Evolutionary conservation across 2,797 vertebrate genomes (phyloP).

Genomic region (Garrulus glandarius): DNA sequence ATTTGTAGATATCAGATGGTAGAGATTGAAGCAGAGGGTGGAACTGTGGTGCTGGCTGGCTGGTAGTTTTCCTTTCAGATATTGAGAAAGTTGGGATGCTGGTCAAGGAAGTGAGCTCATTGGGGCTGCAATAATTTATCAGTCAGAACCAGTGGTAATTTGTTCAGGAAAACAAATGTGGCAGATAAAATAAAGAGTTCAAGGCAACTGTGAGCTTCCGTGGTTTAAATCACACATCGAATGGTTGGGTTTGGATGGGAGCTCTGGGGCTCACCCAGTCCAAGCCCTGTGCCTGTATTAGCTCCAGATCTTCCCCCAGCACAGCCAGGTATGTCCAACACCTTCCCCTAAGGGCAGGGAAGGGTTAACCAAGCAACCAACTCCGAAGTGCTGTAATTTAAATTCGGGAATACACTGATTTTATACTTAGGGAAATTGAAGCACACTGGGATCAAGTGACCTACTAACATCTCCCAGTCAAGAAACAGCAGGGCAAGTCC

Average conservation of each 20-base stretch:
- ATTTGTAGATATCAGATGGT: neutral
- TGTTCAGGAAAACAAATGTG: neutral
- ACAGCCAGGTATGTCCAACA: neutral
- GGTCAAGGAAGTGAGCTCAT: neutral
- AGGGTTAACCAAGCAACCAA: neutral
- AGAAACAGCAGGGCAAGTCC: slow-evolving; percentile 33
- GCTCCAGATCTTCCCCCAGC: neutral
- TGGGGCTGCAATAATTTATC: neutral
- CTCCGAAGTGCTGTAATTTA: neutral
- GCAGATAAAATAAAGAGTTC: neutral
- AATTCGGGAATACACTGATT: neutral
- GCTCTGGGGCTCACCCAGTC: neutral
- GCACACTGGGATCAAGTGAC: slow-evolving; percentile 50
- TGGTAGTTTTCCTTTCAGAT: neutral
- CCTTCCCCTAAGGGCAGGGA: neutral
- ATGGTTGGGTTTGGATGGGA: neutral
- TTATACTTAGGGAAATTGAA: slow-evolving; percentile 13
- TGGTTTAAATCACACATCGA: neutral
- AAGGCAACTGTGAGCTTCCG: fast-evolving
- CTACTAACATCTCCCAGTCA: slow-evolving; percentile 34
- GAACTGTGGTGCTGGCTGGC: neutral
- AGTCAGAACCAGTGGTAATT: neutral
- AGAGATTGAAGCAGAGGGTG: neutral
- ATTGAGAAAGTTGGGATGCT: neutral
- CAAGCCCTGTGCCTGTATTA: neutral